Base-by-base conservation (phyloP, 2,888 invertebrate genomes). In the Papilio protenor region DNA sequence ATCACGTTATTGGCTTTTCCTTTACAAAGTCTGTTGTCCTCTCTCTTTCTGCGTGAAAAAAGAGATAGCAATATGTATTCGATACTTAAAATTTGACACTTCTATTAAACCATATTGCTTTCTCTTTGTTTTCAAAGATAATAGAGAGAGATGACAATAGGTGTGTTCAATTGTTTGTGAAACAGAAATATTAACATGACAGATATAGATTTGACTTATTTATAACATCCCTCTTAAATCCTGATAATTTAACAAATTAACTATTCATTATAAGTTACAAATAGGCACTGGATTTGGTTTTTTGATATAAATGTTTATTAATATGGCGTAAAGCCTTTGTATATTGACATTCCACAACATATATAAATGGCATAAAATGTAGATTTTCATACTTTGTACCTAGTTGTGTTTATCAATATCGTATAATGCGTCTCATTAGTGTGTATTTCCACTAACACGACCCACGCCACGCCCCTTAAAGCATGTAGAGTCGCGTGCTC, bases 201-300 rank as follows among this genome's bases (percentile, higher is more conserved):
- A 74, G 14, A 40, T 52, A 16, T 52, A 5, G 52, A 52, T 16
- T 16, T 21, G 6, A 21, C 14, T 16, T 40, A 18, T 40, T 66
- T 16, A 66, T n/a, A 40, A 33, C 27, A 27, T 27, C 16, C 3
- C 21, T 23, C 57, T 18, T 27, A 10, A 27, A 33, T 64, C 33
- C 8, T 40, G 33, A 64, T 18, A 64, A 64, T 33, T 27, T 27
- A 61, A 61, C 23, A 61, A 23, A 59, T 61, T 27, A 59, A 59
- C 59, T 59, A 61, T 59, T 52, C 55, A 21, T 27, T 27, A 27
- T 61, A 61, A 61, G n/a, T n/a, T 66, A 66, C 33, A 18, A 40
- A 64, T 45, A 66, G 66, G 66, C 66, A 66, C 66, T 66, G 66
- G 45, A n/a, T 66, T 66, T 66, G 40, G 45, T 16, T 64, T n/a